Evolutionary conservation across 1,140 invertebrate genomes (phyloP).

Genomic region (Lasioglossum albipes): DNA sequence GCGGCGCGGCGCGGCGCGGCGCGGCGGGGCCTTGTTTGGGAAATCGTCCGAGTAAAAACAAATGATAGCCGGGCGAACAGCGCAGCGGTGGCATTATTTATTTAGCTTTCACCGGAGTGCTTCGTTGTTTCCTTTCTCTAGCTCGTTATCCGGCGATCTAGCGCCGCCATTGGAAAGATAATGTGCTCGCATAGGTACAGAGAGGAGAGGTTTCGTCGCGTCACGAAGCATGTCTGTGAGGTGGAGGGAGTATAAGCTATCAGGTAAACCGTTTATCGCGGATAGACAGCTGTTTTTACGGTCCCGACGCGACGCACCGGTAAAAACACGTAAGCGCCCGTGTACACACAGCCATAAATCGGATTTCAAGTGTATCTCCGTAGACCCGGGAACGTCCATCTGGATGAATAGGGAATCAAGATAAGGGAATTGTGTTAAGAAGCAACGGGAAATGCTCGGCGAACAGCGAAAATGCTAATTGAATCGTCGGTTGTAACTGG

Average conservation of each 20-base stretch:
- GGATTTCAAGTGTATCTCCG: conserved; percentile 9
- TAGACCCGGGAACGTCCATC: not conserved
- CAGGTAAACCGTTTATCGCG: conserved; percentile 22
- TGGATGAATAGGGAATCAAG: conserved; percentile 12
- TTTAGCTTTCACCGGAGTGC: conserved; percentile 44
- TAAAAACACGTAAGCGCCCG: not conserved
- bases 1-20: too few relatives aligned
- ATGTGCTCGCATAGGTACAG: not conserved
- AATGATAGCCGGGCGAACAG: too few relatives aligned
- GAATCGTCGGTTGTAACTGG: not conserved
- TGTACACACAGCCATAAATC: conserved; percentile 4
- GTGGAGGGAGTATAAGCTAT: not conserved
- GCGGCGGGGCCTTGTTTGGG: too few relatives aligned
- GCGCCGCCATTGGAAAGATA: conserved; percentile 46
- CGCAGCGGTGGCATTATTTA: not conserved
- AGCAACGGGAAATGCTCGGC: not conserved
- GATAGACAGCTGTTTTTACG: conserved; percentile 3
- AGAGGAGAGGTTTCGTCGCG: not conserved
- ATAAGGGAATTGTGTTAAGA: conserved; percentile 19
- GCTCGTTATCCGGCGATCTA: conserved; percentile 43
- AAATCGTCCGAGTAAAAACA: too few relatives aligned
- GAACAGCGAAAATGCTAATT: not conserved
- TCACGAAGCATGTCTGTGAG: not conserved
- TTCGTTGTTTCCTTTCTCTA: conserved; percentile 45
- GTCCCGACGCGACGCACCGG: not conserved